Evolutionary conservation across 2,797 vertebrate species (phyloP).

Genomic region (Heterohyrax brucei): DNA sequence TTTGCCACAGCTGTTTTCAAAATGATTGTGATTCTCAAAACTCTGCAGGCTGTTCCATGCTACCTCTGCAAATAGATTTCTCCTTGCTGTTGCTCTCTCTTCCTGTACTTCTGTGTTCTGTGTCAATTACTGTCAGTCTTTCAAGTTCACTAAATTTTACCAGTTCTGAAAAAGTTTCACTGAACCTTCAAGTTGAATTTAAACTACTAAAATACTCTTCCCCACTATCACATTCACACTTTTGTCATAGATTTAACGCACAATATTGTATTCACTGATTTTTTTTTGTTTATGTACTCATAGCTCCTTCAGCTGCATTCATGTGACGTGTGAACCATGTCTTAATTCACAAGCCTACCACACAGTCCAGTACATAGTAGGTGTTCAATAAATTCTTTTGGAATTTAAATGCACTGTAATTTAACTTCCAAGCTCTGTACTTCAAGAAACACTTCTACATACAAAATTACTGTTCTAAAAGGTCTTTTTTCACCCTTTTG

Average conservation of each 20-base stretch:
- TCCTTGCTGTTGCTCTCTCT: no score
- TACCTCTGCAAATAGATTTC: not conserved
- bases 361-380: not conserved
- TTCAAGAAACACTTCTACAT: not conserved
- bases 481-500: conserved; percentile 24
- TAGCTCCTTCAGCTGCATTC: not conserved
- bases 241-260: not conserved
- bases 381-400: not conserved
- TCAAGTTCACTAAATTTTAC: conserved; percentile 11
- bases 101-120: not conserved
- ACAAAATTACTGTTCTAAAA: conserved; percentile 20
- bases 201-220: conserved; percentile 25
- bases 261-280: not conserved
- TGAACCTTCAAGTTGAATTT: not conserved
- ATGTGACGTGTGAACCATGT: not conserved
- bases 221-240: not conserved
- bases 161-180: not conserved
- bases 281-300: not conserved
- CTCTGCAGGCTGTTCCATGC: not conserved
- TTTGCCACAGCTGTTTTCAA: not conserved
- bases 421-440: not conserved
- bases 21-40: not conserved
- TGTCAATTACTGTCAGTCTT: not conserved
- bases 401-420: not conserved
- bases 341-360: not conserved